A percentile compares a stretch with the other conserved stretches of the same genome.
phyloP scores from a whole-genome alignment of 1,140 invertebrate species.

The Zaprionus kolodkinae region DNA sequence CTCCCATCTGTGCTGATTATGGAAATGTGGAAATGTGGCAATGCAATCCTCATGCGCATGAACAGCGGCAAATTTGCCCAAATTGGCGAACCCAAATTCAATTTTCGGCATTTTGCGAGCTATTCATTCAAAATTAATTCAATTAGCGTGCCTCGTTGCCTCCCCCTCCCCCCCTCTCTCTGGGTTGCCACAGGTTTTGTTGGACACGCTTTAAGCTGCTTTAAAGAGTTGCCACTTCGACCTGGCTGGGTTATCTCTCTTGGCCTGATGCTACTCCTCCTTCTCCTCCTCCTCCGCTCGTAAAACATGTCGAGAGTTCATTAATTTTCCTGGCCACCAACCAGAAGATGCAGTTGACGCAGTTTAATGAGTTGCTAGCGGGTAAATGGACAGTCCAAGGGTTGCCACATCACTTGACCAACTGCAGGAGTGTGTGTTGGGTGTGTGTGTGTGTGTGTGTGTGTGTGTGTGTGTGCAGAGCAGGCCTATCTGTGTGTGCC shows the following conservation, averaged over 20 bases:
- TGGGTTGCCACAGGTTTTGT: not conserved
- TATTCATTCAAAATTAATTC: constrained; percentile 67
- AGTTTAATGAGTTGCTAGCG: constrained; percentile 42
- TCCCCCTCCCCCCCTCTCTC: not conserved
- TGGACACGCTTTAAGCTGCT: not conserved
- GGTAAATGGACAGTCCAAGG: constrained; percentile 19
- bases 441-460: constrained; percentile 4
- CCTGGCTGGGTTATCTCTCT: not conserved
- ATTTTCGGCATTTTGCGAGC: constrained; percentile 53
- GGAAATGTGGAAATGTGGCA: constrained; percentile 39
- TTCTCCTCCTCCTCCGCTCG: too few species aligned
- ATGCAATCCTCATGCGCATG: constrained; percentile 40
- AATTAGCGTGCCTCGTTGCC: constrained; percentile 44
- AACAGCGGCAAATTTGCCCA: constrained; percentile 52
- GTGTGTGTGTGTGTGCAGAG: constrained; percentile 2
- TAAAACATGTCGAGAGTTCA: constrained; percentile 22
- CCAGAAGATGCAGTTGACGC: constrained; percentile 20
- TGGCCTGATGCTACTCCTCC: not conserved
- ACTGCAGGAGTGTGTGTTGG: not conserved
- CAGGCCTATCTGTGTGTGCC: constrained; percentile 3
- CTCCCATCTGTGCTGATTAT: constrained; percentile 49
- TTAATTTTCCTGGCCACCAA: constrained; percentile 18
- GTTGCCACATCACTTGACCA: constrained; percentile 1
- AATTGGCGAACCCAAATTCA: constrained; percentile 60
- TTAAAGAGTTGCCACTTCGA: constrained; percentile 4